Percentiles rank a stretch among this genome's conserved stretches.
phyloP scores from a whole-genome alignment of 2,888 invertebrate species.

The Conchocele bisecta region DNA sequence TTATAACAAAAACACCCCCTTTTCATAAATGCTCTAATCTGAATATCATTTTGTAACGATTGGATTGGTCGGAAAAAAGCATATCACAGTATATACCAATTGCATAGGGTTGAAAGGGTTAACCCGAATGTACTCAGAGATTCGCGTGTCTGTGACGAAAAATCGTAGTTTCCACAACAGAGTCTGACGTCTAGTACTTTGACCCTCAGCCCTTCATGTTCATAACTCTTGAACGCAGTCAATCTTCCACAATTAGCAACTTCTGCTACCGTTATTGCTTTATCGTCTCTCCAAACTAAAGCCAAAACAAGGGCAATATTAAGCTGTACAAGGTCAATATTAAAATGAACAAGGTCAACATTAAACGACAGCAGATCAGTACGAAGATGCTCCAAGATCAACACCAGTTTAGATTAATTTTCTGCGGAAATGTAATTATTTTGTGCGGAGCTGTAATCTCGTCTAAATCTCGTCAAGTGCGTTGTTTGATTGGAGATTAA shows the following conservation, averaged over 20 bases:
- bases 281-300: slow-evolving; percentile 25
- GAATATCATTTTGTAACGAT: no score
- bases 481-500: slow-evolving; percentile 54
- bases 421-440: slow-evolving; percentile 56
- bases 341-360: slow-evolving; percentile 39
- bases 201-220: neutral
- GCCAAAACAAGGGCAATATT: no score
- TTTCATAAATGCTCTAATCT: no score
- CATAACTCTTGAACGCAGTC: no score
- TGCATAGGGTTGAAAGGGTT: no score
- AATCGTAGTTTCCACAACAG: no score
- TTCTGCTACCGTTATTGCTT: slow-evolving; percentile 12
- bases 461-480: slow-evolving; percentile 39
- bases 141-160: no score
- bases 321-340: slow-evolving; percentile 25
- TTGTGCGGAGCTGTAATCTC: slow-evolving; percentile 46
- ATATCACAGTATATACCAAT: no score
- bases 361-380: neutral
- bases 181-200: neutral
- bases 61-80: no score
- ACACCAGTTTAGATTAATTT: slow-evolving; percentile 60
- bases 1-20: no score
- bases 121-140: no score
- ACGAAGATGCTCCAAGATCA: neutral
- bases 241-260: slow-evolving; percentile 20